phyloP scores from a whole-genome alignment of 2,113 vertebrate genomes.

The Neoarius graeffei region DNA sequence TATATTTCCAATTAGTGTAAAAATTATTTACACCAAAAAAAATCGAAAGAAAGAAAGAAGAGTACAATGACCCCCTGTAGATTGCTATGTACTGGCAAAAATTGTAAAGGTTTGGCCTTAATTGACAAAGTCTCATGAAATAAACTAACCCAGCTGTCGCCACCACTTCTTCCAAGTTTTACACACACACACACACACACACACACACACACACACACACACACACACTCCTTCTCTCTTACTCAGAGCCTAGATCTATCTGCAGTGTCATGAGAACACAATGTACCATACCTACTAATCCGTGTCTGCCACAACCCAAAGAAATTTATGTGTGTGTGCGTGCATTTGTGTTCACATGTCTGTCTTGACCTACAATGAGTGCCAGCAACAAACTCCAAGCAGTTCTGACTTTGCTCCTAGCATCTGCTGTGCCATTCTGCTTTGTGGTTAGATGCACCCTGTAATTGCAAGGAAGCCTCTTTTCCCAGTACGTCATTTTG shows the following conservation, averaged over 20 bases:
- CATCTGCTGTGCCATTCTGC: conserved; percentile 66
- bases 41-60: conserved; percentile 28
- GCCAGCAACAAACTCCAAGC: conserved; percentile 1
- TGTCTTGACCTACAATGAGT: background rate
- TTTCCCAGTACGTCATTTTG: conserved; percentile 63
- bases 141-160: conserved; percentile 65
- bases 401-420: conserved; percentile 37
- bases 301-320: background rate
- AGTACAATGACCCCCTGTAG: background rate
- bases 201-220: conserved; percentile 43
- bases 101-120: conserved; percentile 60
- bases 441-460: conserved; percentile 57
- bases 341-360: no score
- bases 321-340: background rate
- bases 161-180: conserved; percentile 69
- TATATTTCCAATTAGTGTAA: conserved; percentile 66
- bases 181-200: conserved; percentile 50
- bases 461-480: conserved; percentile 62
- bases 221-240: conserved; percentile 13
- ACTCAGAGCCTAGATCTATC: background rate
- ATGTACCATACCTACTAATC: background rate
- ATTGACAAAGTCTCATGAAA: conserved; percentile 63
- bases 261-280: background rate
- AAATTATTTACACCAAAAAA: conserved; percentile 57
- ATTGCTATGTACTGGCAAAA: conserved; percentile 48